phyloP scores from a whole-genome alignment of 2,797 vertebrate species.

The Margarornis squamiger region DNA sequence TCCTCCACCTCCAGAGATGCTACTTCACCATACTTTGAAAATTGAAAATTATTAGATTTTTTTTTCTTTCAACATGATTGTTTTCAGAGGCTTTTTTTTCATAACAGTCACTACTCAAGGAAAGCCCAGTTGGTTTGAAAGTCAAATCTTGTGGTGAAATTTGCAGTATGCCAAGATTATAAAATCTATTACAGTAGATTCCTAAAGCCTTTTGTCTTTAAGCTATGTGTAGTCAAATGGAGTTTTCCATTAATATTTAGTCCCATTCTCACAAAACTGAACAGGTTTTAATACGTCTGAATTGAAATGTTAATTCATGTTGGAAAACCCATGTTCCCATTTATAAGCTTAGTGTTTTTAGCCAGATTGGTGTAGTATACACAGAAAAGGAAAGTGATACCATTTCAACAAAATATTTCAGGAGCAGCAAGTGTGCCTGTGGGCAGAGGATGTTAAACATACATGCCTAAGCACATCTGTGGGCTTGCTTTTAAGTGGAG shows the following conservation, averaged over 20 bases:
- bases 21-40: background rate
- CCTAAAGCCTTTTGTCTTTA: background rate
- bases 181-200: background rate
- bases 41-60: too few relatives aligned
- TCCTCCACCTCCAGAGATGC: background rate
- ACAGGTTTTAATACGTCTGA: background rate
- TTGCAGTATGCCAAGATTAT: background rate
- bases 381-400: background rate
- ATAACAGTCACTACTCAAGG: background rate
- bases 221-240: background rate
- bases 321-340: background rate
- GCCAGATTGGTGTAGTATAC: background rate
- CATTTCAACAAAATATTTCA: conserved; percentile 11
- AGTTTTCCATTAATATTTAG: background rate
- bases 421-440: background rate
- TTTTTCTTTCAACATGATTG: background rate
- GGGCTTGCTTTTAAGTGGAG: background rate
- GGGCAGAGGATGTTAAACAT: conserved; percentile 22
- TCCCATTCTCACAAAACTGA: background rate
- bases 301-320: background rate
- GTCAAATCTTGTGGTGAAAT: background rate
- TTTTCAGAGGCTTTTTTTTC: background rate
- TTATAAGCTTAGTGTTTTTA: background rate
- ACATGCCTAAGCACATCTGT: background rate
- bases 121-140: background rate